These are phyloP conservation scores for Silurus asotus DNA, from an alignment of 2,113 vertebrate genomes.

Conservation along the genomic window DNA sequence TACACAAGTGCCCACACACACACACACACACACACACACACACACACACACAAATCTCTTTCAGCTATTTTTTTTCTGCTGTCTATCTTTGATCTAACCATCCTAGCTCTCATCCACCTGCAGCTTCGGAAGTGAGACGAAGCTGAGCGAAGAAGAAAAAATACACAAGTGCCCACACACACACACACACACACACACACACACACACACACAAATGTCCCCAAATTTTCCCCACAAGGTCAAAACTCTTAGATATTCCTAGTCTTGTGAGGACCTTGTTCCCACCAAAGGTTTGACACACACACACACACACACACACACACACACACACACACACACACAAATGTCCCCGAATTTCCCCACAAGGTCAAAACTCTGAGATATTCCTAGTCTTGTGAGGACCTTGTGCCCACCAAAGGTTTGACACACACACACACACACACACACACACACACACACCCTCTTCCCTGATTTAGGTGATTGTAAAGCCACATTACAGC, in stretches of 20 bases:
- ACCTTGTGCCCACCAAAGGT: not conserved
- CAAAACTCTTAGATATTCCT: not conserved
- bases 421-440: not conserved
- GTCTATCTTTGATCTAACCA: not conserved
- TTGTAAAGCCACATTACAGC: constrained; percentile 50
- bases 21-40: not conserved
- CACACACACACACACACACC: constrained; percentile 15
- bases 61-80: not conserved
- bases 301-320: constrained; percentile 23
- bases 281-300: not conserved
- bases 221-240: not conserved
- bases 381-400: not conserved
- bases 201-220: not conserved
- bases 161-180: not conserved
- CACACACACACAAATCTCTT: not conserved
- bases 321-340: not conserved
- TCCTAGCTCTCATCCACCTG: constrained; percentile 23
- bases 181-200: not conserved
- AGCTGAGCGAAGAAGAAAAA: not conserved
- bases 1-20: not conserved
- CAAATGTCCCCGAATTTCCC: not conserved
- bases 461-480: constrained; percentile 41
- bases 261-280: not conserved
- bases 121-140: constrained; percentile 22
- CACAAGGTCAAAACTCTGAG: not conserved